phyloP scores from a whole-genome alignment of 2,888 invertebrate genomes.

The Dichetophora obliterata region DNA sequence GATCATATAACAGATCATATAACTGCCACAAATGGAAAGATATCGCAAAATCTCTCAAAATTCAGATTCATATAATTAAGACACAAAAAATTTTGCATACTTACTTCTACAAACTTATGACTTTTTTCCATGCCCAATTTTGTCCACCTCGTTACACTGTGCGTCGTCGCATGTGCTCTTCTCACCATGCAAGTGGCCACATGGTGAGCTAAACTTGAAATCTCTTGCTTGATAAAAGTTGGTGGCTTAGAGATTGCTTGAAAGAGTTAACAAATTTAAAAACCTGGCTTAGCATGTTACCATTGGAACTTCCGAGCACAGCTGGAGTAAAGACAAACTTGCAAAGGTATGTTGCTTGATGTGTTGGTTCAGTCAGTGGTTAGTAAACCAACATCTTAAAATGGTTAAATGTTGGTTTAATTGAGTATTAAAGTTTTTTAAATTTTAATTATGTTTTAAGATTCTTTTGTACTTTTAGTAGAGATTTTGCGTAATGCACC shows the following conservation, averaged over 20 bases:
- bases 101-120: too few relatives aligned
- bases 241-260: slow-evolving; percentile 3
- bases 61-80: too few relatives aligned
- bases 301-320: slow-evolving; percentile 11
- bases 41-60: too few relatives aligned
- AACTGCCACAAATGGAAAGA: too few relatives aligned
- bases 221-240: not conserved
- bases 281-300: slow-evolving; percentile 14
- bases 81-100: too few relatives aligned
- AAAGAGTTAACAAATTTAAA: not conserved
- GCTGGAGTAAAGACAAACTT: not conserved
- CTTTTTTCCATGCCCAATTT: too few relatives aligned
- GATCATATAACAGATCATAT: too few relatives aligned
- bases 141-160: too few relatives aligned
- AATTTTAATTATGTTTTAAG: too few relatives aligned
- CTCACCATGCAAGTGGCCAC: not conserved
- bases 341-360: not conserved
- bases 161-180: too few relatives aligned
- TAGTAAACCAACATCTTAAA: not conserved
- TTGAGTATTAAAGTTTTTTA: too few relatives aligned
- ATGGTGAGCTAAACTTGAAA: not conserved
- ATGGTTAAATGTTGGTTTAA: not conserved
- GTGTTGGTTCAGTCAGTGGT: too few relatives aligned
- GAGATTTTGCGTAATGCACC: slow-evolving; percentile 27
- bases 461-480: not conserved